Base-by-base conservation (phyloP, 1,140 invertebrate species). In the Drosophila busckii region DNA sequence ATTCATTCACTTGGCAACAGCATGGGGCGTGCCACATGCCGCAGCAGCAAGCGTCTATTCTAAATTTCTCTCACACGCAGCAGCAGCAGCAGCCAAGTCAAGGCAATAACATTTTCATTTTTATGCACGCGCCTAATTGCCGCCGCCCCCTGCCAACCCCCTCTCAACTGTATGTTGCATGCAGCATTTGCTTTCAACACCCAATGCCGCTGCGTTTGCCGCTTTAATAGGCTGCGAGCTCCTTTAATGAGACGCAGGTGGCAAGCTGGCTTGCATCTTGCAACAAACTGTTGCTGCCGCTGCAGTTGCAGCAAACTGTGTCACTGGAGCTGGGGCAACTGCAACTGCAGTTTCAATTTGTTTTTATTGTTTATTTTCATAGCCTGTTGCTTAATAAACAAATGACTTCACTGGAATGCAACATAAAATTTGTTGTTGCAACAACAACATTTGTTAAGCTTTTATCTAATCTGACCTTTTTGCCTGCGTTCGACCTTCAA, bases 81-180 rank as follows among this genome's bases (percentile, higher is more conserved):
- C 35, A 58, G n/a, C n/a, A n/a, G n/a, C n/a, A n/a, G n/a, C n/a
- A n/a, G n/a, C n/a, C n/a, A n/a, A n/a, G n/a, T n/a, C n/a, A n/a
- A n/a, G n/a, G n/a, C n/a, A 26, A 55, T 34, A 66, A 45, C 62
- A 59, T 44, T 78, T 71, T 49, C 70, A 80, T 78, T 80, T 78
- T 59, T 48, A 67, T 48, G 44, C 48, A 31, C 45, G 31, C 40
- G 48, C 41, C 58, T 46, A 58, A 23, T 23, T 41, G 44, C 40
- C 42, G 16, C 19, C 12, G 32, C 4, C 7, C 5, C 16, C 12
- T 29, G 5, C 32, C n/a, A 20, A n/a, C 4, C 23, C 20, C 23
- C 22, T 10, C 34, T 2, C 20, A 17, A 53, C 67, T 76, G 71
- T n/a, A n/a, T n/a, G 71, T 76, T 76, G 67, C 64, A 50, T 35